A percentile compares a stretch with the other conserved stretches of the same genome.
phyloP scores from a whole-genome alignment of 2,113 vertebrate species.

The Mus spicilegus region DNA sequence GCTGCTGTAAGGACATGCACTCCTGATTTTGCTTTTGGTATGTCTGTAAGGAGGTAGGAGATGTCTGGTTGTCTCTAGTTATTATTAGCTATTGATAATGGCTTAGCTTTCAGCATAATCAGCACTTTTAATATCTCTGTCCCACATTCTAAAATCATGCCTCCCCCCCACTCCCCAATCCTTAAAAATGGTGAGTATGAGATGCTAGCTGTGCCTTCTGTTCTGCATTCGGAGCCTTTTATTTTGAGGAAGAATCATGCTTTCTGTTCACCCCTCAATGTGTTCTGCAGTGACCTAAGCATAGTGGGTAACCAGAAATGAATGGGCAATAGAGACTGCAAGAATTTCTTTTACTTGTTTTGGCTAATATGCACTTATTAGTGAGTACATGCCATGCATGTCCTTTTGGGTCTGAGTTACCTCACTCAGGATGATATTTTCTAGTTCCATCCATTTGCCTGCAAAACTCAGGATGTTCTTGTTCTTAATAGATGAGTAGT shows the following conservation, averaged over 20 bases:
- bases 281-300: neutral
- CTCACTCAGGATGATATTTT: too few relatives aligned
- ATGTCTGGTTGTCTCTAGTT: neutral
- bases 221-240: neutral
- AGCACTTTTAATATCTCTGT: slow-evolving; percentile 11
- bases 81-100: neutral
- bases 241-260: neutral
- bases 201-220: neutral
- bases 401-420: too few relatives aligned
- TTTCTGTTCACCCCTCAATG: neutral
- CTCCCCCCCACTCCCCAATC: fast-evolving
- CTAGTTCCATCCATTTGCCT: too few relatives aligned
- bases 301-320: neutral
- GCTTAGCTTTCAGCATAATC: neutral
- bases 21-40: neutral
- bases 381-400: too few relatives aligned
- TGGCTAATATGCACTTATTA: too few relatives aligned
- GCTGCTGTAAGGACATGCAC: neutral
- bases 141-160: neutral
- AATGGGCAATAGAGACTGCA: fast-evolving
- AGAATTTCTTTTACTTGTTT: neutral
- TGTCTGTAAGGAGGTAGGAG: neutral
- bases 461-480: too few relatives aligned
- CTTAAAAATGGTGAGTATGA: neutral
- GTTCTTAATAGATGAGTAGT: too few relatives aligned